A percentile compares a stretch with the other conserved stretches of the same genome.
These are phyloP conservation scores for Pteria penguin DNA, from an alignment of 2,888 invertebrate species.

Conservation along the genomic window DNA sequence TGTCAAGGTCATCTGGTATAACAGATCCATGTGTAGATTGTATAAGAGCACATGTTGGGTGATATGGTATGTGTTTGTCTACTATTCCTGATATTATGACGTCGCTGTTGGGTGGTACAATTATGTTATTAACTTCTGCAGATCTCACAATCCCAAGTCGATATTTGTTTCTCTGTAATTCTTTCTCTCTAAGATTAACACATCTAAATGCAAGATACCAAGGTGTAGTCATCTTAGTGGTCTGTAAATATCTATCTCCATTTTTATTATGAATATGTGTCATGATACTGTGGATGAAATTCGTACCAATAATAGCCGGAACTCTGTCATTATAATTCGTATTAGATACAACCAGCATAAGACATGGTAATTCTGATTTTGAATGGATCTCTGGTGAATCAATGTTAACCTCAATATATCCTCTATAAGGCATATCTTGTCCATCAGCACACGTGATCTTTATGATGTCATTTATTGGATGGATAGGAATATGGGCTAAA, in stretches of 20 bases:
- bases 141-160: constrained; percentile 4
- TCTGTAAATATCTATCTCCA: constrained; percentile 5
- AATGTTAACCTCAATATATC: not conserved
- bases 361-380: not conserved
- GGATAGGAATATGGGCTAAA: not conserved
- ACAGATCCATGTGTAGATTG: constrained; percentile 4
- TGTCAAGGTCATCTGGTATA: constrained; percentile 14
- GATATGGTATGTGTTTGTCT: constrained; percentile 3
- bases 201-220: constrained; percentile 15
- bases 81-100: not conserved
- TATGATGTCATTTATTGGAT: not conserved
- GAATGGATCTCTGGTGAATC: not conserved
- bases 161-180: not conserved
- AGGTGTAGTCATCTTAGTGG: constrained; percentile 5
- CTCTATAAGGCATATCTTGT: not conserved
- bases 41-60: not conserved
- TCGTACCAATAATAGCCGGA: not conserved
- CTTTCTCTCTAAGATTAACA: not conserved
- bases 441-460: constrained; percentile 3
- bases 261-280: not conserved
- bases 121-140: constrained; percentile 6
- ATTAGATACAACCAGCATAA: not conserved
- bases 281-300: not conserved
- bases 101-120: constrained; percentile 4
- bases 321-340: not conserved